Evolutionary conservation across 1,140 invertebrate species (phyloP).

Genomic region (Micrasema longulum): DNA sequence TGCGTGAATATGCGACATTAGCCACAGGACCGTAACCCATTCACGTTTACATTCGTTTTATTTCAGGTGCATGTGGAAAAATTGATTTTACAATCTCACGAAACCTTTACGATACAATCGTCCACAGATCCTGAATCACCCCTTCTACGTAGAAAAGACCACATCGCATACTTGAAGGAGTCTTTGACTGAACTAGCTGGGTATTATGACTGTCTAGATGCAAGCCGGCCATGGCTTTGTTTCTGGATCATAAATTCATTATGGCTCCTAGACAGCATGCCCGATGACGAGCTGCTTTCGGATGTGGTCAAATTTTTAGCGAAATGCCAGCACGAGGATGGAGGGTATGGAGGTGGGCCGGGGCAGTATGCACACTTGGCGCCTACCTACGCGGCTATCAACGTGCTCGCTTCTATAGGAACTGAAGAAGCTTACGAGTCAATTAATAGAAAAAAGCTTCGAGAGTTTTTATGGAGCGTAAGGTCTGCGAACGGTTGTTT

Average conservation of each 20-base stretch:
- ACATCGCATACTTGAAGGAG: conserved; percentile 77
- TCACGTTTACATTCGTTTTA: conserved; percentile 5
- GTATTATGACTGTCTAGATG: conserved; percentile 87
- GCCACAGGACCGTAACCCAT: no score
- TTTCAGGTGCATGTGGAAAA: conserved; percentile 77
- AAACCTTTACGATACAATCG: conserved; percentile 69
- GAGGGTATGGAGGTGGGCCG: conserved; percentile 96
- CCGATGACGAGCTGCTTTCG: conserved; percentile 75
- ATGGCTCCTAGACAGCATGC: conserved; percentile 81
- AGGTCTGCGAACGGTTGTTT: conserved; percentile 90
- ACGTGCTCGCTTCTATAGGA: conserved; percentile 90
- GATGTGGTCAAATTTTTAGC: conserved; percentile 77
- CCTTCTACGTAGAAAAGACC: conserved; percentile 73
- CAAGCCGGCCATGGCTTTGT: conserved; percentile 94
- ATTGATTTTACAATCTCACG: conserved; percentile 73
- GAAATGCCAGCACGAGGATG: conserved; percentile 83
- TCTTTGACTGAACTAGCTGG: conserved; percentile 76
- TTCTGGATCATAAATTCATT: conserved; percentile 96
- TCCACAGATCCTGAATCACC: conserved; percentile 72
- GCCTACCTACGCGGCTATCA: conserved; percentile 96
- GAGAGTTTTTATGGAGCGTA: conserved; percentile 83
- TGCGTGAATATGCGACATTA: no score
- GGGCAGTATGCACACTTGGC: conserved; percentile 93
- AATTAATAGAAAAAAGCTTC: conserved; percentile 85
- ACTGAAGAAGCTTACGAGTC: conserved; percentile 87